These are phyloP conservation scores for Clepsis dumicolana DNA, from an alignment of 2,888 invertebrate genomes.

Conservation along the genomic window DNA sequence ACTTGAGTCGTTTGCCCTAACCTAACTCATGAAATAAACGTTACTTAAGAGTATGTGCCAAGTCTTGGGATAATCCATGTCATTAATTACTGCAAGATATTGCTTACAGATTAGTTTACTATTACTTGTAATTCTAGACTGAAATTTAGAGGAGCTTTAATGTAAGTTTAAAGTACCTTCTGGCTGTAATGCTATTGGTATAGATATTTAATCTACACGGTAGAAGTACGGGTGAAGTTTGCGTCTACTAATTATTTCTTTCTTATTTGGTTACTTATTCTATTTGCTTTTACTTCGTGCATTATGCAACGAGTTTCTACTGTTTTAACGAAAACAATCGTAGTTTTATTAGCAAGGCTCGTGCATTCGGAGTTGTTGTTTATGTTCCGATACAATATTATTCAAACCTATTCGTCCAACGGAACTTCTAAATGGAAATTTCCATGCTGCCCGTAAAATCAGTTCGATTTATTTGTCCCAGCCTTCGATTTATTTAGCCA, in stretches of 20 bases:
- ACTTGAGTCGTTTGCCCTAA: slow-evolving; percentile 50
- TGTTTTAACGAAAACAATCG: not conserved
- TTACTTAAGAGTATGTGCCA: slow-evolving; percentile 35
- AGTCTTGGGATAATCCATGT: slow-evolving; percentile 33
- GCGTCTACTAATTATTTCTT: not conserved
- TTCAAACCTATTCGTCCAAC: slow-evolving; percentile 9
- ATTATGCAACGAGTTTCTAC: not conserved
- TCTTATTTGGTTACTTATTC: slow-evolving; percentile 4
- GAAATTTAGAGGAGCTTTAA: slow-evolving; percentile 6
- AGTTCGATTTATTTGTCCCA: slow-evolving; percentile 48
- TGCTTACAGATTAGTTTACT: slow-evolving; percentile 22
- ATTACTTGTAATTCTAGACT: slow-evolving; percentile 5
- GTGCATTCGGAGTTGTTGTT: not conserved
- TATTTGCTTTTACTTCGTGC: not conserved
- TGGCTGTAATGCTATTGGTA: not conserved
- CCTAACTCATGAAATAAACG: slow-evolving; percentile 46
- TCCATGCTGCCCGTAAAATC: slow-evolving; percentile 29
- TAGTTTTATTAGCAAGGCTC: not conserved
- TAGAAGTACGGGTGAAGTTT: not conserved
- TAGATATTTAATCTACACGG: not conserved
- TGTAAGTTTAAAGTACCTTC: not conserved
- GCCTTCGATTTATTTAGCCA: slow-evolving; percentile 55
- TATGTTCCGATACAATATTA: slow-evolving; percentile 4
- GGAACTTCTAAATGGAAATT: slow-evolving; percentile 19
- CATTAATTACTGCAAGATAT: slow-evolving; percentile 35